Evolutionary conservation across 2,797 vertebrate genomes (phyloP).

Genomic region (Sebastes trivittatus): DNA sequence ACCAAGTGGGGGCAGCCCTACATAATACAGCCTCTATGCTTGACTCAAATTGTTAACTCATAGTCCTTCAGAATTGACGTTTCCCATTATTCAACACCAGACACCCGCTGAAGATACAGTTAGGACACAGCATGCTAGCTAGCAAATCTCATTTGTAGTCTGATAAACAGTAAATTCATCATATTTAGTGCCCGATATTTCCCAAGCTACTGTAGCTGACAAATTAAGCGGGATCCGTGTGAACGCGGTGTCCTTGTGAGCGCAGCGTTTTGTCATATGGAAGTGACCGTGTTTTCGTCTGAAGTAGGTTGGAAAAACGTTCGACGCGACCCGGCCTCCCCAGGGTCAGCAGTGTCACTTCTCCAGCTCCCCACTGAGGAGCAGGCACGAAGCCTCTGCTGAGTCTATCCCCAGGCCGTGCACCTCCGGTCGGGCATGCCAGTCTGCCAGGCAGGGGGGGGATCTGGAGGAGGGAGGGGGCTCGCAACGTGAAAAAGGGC

Average conservation of each 20-base stretch:
- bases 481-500: slow-evolving; percentile 39
- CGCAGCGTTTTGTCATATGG: background rate
- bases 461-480: background rate
- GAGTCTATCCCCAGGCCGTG: slow-evolving; percentile 32
- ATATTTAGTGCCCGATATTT: background rate
- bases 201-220: too few relatives aligned
- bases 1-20: too few relatives aligned
- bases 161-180: background rate
- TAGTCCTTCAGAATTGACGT: background rate
- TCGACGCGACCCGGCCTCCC: background rate
- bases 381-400: slow-evolving; percentile 9
- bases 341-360: slow-evolving; percentile 26
- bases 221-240: too few relatives aligned
- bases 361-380: slow-evolving; percentile 26
- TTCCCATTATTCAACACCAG: background rate
- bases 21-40: background rate
- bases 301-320: background rate
- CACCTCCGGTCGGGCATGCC: slow-evolving; percentile 47
- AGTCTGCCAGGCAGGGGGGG: slow-evolving; percentile 41
- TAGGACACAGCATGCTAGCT: accelerated
- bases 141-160: background rate
- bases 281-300: accelerated
- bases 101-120: background rate
- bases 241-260: background rate
- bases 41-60: background rate